Conservation (phyloP, 2,113 vertebrate genomes). For the Gnathonemus longibarbis region DNA sequence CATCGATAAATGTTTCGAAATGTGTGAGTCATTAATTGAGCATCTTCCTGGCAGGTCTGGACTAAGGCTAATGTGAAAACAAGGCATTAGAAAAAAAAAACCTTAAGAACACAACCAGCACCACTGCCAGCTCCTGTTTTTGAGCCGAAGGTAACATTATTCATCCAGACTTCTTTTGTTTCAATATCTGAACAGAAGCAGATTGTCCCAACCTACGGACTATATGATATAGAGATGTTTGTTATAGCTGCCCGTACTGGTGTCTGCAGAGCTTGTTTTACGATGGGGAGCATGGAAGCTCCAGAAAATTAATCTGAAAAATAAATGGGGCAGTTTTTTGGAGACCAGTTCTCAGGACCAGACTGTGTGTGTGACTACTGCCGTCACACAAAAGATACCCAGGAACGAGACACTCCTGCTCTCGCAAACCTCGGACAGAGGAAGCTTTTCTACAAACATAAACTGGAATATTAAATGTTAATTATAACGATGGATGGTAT, state of each 20-base stretch:
- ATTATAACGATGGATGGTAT: not conserved
- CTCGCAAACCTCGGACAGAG: not conserved
- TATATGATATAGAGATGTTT: not conserved
- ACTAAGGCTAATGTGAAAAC: too few species aligned
- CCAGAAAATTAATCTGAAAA: not conserved
- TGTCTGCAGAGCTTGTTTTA: not conserved
- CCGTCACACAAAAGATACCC: not conserved
- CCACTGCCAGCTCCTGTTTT: not conserved
- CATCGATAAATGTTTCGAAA: not conserved
- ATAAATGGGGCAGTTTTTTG: not conserved
- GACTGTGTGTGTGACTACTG: not conserved
- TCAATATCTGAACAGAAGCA: not conserved
- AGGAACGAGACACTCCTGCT: not conserved
- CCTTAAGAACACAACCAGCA: not conserved
- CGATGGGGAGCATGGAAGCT: not conserved
- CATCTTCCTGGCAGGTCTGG: not conserved
- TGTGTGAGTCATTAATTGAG: not conserved
- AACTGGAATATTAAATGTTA: not conserved
- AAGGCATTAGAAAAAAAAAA: not conserved
- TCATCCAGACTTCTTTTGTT: not conserved
- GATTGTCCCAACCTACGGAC: not conserved
- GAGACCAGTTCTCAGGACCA: not conserved
- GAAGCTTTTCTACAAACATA: not conserved
- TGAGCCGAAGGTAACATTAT: not conserved
- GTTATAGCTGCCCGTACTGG: not conserved